Base-by-base conservation (phyloP, 2,888 invertebrate genomes). In the Campaea margaritaria region DNA sequence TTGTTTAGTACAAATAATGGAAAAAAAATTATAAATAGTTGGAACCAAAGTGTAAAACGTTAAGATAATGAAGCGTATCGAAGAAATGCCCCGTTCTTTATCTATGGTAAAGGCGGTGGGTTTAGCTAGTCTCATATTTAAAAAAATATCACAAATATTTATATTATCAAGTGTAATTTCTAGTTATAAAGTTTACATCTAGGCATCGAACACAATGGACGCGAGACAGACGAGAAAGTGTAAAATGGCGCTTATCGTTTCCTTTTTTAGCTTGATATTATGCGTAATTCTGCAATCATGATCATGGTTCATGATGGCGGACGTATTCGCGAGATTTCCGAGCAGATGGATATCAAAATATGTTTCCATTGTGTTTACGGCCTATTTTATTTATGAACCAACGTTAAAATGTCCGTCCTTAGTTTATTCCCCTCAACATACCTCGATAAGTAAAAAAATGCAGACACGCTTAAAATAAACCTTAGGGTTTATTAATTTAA, bases 381-480 rank as follows among this genome's bases (percentile, higher is more conserved):
- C 34, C 34, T 11, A 1, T 15, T 15, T 51, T 16, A 34, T 12
- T 27, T 38, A 11, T 45, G 14, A 28, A 36, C 21, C 11, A 36
- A 14, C 27, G 27, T 34, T 15, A 12, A 11, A 21, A 41, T 21
- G 38, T 58, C 45, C 58, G 48, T 56, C 51, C 48, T 42, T 44
- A 47, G 57, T 64, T 64, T n/a, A 36, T 31, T 42, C 15, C 48
- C 15, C 44, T 64, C 46, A 43, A 55, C 46, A 34, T 51, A 41
- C 42, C 47, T 60, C 10, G 31, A 7, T 31, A 31, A 31, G 8
- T 7, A 7, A 31, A 31, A 31, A 10, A 7, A 31, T 31, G 9
- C 4, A 21, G 31, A 31, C 31, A 31, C 7, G 31, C 31, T 31
- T 31, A 9, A 31, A 31, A 31, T 36, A 36, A 36, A 11, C 1